A percentile compares a stretch with the other conserved stretches of the same genome.
Evolutionary conservation across 2,888 invertebrate genomes (phyloP).

Genomic region (Caenorhabditis parvicauda): DNA sequence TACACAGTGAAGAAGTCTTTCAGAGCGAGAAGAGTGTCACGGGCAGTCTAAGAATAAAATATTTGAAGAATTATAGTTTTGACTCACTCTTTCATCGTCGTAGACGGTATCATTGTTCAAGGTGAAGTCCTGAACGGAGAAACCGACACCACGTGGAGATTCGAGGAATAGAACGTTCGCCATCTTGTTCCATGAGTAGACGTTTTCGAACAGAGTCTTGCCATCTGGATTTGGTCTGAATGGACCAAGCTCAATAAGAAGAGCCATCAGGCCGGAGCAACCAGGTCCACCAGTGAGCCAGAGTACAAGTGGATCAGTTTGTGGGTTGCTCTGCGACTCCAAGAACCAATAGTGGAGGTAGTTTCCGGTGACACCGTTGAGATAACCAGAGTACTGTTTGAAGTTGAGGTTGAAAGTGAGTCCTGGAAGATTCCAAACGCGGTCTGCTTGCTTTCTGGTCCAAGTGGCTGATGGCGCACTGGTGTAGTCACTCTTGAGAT

Average conservation of each 20-base stretch:
- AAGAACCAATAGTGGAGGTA: slow-evolving; percentile 49
- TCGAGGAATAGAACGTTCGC: slow-evolving; percentile 67
- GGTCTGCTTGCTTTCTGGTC: slow-evolving; percentile 44
- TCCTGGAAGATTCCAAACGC: slow-evolving; percentile 44
- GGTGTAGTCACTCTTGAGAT: too few species aligned
- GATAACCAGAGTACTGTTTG: slow-evolving; percentile 66
- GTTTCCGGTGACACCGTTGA: slow-evolving; percentile 50
- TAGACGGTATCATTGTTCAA: slow-evolving; percentile 36
- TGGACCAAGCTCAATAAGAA: slow-evolving; percentile 40
- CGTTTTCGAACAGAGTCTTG: slow-evolving; percentile 55
- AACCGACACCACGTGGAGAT: slow-evolving; percentile 67
- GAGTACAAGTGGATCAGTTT: slow-evolving; percentile 64
- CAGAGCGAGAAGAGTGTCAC: slow-evolving; percentile 65
- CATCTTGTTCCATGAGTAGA: slow-evolving; percentile 63
- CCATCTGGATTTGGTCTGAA: slow-evolving; percentile 58
- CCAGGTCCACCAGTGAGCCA: slow-evolving; percentile 65
- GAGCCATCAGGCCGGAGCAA: slow-evolving; percentile 47
- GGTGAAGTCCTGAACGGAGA: slow-evolving; percentile 61
- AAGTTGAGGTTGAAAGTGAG: slow-evolving; percentile 57
- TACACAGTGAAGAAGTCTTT: slow-evolving; percentile 65
- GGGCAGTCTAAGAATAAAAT: slow-evolving; percentile 59
- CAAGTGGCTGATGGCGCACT: slow-evolving; percentile 18
- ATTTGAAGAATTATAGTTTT: not conserved
- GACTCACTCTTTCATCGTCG: slow-evolving; percentile 36
- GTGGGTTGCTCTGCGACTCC: slow-evolving; percentile 60